Percentiles rank a stretch among this genome's conserved stretches.
These are phyloP conservation scores for Amblyopsis rosae DNA, from an alignment of 2,113 vertebrate genomes.

Conservation along the genomic window DNA sequence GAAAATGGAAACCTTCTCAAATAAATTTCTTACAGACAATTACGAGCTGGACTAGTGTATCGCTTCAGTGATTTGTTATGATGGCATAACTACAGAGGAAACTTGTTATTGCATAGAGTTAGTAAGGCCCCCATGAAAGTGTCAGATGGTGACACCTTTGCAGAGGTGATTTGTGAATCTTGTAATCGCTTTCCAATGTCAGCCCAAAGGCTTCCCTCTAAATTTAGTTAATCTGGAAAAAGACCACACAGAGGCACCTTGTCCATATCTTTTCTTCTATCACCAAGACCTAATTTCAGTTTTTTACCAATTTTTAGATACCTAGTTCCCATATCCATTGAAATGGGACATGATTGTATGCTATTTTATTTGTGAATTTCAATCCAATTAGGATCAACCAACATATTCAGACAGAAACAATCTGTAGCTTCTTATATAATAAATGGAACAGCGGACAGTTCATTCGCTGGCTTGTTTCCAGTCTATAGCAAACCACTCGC, in stretches of 20 bases:
- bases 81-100: conserved; percentile 81
- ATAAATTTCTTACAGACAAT: conserved; percentile 77
- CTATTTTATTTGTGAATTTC: conserved; percentile 67
- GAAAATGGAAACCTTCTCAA: conserved; percentile 68
- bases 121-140: conserved; percentile 74
- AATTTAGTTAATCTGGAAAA: conserved; percentile 75
- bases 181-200: conserved; percentile 76
- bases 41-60: conserved; percentile 71
- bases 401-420: conserved; percentile 64
- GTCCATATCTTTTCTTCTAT: conserved; percentile 73
- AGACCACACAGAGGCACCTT: conserved; percentile 66
- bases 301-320: conserved; percentile 73
- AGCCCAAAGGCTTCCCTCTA: conserved; percentile 73
- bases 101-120: conserved; percentile 77
- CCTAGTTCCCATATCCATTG: conserved; percentile 59
- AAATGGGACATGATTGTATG: conserved; percentile 58
- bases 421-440: conserved; percentile 52
- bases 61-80: conserved; percentile 75
- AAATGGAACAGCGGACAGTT: conserved; percentile 50
- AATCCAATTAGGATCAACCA: conserved; percentile 67
- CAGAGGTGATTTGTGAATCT: conserved; percentile 73
- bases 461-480: conserved; percentile 55
- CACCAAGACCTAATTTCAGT: conserved; percentile 69
- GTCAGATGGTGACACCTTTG: conserved; percentile 79
- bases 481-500: conserved; percentile 39